Base-by-base conservation (phyloP, 2,888 invertebrate species). In the Folsomia candida region DNA sequence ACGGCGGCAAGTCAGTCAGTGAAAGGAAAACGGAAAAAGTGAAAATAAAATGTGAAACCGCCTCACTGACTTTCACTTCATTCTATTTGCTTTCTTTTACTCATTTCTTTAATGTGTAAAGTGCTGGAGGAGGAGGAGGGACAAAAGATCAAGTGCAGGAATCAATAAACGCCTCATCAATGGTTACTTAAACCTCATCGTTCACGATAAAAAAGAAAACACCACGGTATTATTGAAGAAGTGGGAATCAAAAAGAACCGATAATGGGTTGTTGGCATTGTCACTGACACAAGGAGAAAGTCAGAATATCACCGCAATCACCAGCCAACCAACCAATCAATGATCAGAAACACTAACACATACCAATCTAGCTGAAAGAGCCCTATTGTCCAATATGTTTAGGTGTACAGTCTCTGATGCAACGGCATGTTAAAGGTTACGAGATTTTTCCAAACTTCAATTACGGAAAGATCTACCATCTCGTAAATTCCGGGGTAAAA, bases 141-240 rank as follows among this genome's bases (percentile, higher is more conserved):
- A 54, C 54, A 54, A 54, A 54, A 54, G 54, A 54, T 54, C 54
- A 54, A 22, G 20, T 20, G 22, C 54, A 54, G 24, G 63, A 64
- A 64, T 64, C 63, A 64, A 64, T 64, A 64, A 64, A 64, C 63
- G 63, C 63, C 51, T 37, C 63, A 22, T 64, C 22, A 64, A 64
- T 64, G 37, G 63, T 64, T 64, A 64, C 47, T 64, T 64, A 54
- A 54, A 20, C 4, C 57, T 20, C 65, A 54, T 65, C 54, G 27
- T 65, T 54, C 54, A 54, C 54, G n/a, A 54, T 24, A 51, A 54
- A 51, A 47, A 64, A 22, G 26, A n/a, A 51, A 64, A 37, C 22
- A 18, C 54, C 54, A 54, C n/a, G 4, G 54, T 20, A 54, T 54
- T 54, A 54, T 54, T 51, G 4, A 20, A 64, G 29, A 64, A 64